Base-by-base conservation (phyloP, 2,888 invertebrate genomes). In the Syrista parreyssii region DNA sequence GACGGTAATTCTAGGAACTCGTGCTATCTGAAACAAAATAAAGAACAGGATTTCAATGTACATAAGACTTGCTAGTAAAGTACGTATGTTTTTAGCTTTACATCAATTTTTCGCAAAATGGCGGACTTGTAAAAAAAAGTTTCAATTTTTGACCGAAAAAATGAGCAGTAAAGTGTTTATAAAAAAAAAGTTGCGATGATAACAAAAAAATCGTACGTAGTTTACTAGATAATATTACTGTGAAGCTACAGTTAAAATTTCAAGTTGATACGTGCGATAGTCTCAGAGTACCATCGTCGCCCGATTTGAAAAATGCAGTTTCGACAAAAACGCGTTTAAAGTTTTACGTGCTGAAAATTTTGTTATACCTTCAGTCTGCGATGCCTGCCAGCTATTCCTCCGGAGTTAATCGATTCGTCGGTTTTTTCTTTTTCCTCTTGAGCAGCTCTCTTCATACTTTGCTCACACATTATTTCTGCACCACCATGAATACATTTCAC, bases 1-100 rank as follows among this genome's bases (percentile, higher is more conserved):
- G 68, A 68, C 68, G 68, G 68, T 68, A n/a, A 68, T 68, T 68
- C 68, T 68, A 68, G 68, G 68, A 68, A 68, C 68, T 68, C 68
- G 68, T 68, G 68, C 68, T 68, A 68, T 68, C 68, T 68, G 68
- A 68, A 68, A 68, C 68, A 68, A 68, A 68, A 68, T 68, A 68
- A 68, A 68, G n/a, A 68, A 68, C 68, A 6, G 68, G 68, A 68
- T 68, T n/a, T 68, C 4, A 68, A 4, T 68, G 23, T 68, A 68
- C 68, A 68, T 68, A 68, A 68, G 68, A 68, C 68, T 68, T 68
- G 68, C 68, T 68, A 68, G 68, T 68, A 68, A 68, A 68, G 68
- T 68, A 68, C 68, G 68, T 68, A 68, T 68, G 3, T 68, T 68
- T 68, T 68, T 68, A 68, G 68, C 68, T 68, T 68, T 68, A 68